phyloP scores from a whole-genome alignment of 2,113 vertebrate genomes.

The Pelecanus crispus region DNA sequence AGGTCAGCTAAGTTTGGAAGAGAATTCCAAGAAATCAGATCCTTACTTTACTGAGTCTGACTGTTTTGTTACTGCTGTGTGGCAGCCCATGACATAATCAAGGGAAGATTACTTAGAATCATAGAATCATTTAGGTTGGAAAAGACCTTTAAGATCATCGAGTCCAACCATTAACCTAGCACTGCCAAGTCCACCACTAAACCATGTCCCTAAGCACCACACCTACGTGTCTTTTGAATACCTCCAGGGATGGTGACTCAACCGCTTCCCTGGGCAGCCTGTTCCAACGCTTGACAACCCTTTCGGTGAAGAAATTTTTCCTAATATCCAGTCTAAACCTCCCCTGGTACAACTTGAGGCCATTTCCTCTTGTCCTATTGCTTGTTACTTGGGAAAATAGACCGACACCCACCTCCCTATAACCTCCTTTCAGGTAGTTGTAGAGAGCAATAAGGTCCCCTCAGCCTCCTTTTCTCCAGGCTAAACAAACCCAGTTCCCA shows the following conservation, averaged over 20 bases:
- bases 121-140: not conserved
- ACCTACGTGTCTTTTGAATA: not conserved
- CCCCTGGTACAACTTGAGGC: not conserved
- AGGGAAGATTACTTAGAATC: not conserved
- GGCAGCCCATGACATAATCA: not conserved
- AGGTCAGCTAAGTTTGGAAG: not conserved
- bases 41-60: not conserved
- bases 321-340: not conserved
- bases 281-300: not conserved
- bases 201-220: not conserved
- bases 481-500: not conserved
- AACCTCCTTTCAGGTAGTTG: not conserved
- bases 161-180: not conserved
- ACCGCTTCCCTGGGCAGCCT: not conserved
- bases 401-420: not conserved
- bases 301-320: not conserved
- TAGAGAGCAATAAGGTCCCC: not conserved
- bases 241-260: not conserved
- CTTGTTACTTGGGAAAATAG: not conserved
- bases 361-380: not conserved
- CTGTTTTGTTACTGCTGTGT: not conserved
- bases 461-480: not conserved
- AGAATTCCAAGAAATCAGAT: not conserved
- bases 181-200: not conserved
- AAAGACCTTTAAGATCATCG: not conserved